Percentiles rank a stretch among this genome's conserved stretches.
These are phyloP conservation scores for Camponotus floridanus DNA, from an alignment of 1,140 invertebrate genomes.

Conservation along the genomic window DNA sequence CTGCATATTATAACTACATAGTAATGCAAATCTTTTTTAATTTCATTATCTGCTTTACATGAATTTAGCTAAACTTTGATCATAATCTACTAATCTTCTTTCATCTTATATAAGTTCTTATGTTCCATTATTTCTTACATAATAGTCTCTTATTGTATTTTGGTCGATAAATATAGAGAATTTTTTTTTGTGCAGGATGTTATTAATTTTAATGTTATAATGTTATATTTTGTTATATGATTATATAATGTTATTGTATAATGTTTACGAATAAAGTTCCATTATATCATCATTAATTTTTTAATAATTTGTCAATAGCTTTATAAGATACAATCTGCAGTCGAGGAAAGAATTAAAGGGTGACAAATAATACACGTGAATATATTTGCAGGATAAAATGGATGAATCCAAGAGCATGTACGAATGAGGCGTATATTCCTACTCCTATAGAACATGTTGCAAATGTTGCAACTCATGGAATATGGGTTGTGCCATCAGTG, in stretches of 20 bases:
- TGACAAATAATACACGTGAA: not conserved
- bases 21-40: not conserved
- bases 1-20: not conserved
- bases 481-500: conserved; percentile 94
- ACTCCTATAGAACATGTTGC: conserved; percentile 95
- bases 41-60: conserved; percentile 33
- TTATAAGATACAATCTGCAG: not conserved
- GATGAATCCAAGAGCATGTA: conserved; percentile 89
- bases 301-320: not conserved
- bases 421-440: conserved; percentile 90
- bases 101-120: conserved; percentile 54
- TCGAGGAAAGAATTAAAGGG: not conserved
- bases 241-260: not conserved
- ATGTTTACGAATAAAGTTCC: not conserved
- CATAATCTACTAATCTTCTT: conserved; percentile 36
- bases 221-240: not conserved
- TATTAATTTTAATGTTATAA: conserved; percentile 13
- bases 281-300: not conserved
- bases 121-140: conserved; percentile 32
- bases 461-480: conserved; percentile 96
- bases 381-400: conserved; percentile 88
- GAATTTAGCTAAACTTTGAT: conserved; percentile 1
- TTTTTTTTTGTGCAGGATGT: not conserved
- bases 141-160: not conserved
- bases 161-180: not conserved